phyloP scores from a whole-genome alignment of 2,113 vertebrate genomes.

The Thamnophis sirtalis region DNA sequence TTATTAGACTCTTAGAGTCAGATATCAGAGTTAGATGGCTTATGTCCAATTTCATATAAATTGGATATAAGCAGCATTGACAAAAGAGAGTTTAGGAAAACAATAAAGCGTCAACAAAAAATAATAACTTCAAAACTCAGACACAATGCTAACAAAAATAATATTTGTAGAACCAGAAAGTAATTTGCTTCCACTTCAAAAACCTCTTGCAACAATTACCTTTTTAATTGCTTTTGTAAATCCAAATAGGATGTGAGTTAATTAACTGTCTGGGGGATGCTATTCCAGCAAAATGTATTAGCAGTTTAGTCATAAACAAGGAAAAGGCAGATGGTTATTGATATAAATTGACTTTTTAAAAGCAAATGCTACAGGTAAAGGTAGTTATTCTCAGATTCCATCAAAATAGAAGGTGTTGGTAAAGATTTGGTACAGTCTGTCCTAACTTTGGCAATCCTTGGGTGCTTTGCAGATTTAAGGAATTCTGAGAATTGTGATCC shows the following conservation, averaged over 20 bases:
- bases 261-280: background rate
- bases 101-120: background rate
- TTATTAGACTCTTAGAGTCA: background rate
- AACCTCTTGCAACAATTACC: background rate
- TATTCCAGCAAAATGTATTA: background rate
- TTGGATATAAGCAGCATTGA: background rate
- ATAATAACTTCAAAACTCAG: background rate
- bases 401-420: background rate
- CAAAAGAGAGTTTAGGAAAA: background rate
- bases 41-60: background rate
- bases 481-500: background rate
- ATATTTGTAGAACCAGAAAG: background rate
- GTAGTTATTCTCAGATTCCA: background rate
- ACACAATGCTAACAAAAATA: background rate
- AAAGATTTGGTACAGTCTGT: background rate
- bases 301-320: background rate
- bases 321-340: background rate
- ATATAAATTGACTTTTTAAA: background rate
- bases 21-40: background rate
- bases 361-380: background rate
- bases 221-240: background rate
- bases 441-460: background rate
- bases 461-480: background rate
- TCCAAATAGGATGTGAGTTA: background rate
- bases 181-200: background rate